Evolutionary conservation across 2,888 invertebrate species (phyloP).

Genomic region (Branchinecta sandiegonensis): DNA sequence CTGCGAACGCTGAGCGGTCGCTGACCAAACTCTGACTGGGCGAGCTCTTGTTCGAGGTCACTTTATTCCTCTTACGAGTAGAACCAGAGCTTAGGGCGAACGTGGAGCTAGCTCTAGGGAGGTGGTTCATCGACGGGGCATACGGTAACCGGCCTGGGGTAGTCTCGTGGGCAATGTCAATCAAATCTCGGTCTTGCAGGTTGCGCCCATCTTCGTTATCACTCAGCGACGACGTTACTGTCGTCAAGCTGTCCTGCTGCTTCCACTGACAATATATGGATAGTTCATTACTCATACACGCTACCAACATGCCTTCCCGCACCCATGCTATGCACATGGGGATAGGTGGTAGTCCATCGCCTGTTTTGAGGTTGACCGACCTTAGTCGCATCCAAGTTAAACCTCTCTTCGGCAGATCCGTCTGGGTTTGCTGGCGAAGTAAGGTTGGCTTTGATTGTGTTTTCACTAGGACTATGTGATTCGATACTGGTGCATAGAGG

Average conservation of each 20-base stretch:
- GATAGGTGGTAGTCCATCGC: constrained; percentile 86
- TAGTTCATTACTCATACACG: constrained; percentile 99
- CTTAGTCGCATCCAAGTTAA: constrained; percentile 77
- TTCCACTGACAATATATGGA: constrained; percentile 96
- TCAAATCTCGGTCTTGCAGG: constrained; percentile 24
- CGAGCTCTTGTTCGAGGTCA: background rate
- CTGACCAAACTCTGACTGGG: background rate
- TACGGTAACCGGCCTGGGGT: constrained; percentile 45
- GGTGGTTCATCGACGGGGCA: constrained; percentile 60
- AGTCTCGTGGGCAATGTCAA: constrained; percentile 23
- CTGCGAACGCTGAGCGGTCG: constrained; percentile 16
- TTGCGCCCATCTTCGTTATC: constrained; percentile 25
- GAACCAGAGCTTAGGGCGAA: constrained; percentile 52
- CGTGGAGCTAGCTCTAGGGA: constrained; percentile 68
- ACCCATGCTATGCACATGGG: constrained; percentile 99
- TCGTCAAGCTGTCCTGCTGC: constrained; percentile 26
- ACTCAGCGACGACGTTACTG: constrained; percentile 15
- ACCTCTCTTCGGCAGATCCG: background rate
- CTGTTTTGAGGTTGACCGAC: constrained; percentile 75
- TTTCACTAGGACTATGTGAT: background rate
- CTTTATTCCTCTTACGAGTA: background rate
- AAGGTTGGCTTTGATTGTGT: background rate
- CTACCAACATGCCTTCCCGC: constrained; percentile 88
- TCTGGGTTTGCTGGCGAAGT: background rate
- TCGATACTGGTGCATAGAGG: constrained; percentile 19